Conservation (phyloP, 2,113 vertebrate genomes). For the Thermophis baileyi region DNA sequence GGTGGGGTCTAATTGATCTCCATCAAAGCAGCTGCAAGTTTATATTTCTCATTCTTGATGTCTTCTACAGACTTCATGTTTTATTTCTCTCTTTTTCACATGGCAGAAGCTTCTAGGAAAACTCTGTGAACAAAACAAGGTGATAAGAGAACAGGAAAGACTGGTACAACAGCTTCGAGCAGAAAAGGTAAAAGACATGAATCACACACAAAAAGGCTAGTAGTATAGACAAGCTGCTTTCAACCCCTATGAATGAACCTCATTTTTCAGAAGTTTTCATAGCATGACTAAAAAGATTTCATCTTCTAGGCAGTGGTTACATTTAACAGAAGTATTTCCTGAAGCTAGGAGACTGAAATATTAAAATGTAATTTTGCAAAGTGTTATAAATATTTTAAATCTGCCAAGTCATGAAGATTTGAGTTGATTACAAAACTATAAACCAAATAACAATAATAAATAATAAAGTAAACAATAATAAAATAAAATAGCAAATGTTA, state of each 20-base stretch:
- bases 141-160: conserved; percentile 87
- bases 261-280: neutral
- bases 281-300: neutral
- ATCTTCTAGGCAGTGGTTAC: neutral
- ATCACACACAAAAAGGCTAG: neutral
- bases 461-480: neutral
- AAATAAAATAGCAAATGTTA: neutral
- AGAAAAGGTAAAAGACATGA: conserved; percentile 79
- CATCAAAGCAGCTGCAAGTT: neutral
- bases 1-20: neutral
- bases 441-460: neutral
- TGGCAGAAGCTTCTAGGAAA: conserved; percentile 89
- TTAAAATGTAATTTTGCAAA: neutral
- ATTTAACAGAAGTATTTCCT: neutral
- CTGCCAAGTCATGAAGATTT: neutral
- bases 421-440: neutral
- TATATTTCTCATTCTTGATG: neutral
- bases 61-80: neutral
- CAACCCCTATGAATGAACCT: neutral
- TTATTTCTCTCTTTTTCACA: neutral
- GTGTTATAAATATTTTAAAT: neutral
- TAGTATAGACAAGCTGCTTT: fast-evolving
- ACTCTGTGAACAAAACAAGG: conserved; percentile 88
- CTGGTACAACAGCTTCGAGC: conserved; percentile 87
- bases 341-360: neutral